Base-by-base conservation (phyloP, 2,888 invertebrate genomes). In the Mayetiola destructor region DNA sequence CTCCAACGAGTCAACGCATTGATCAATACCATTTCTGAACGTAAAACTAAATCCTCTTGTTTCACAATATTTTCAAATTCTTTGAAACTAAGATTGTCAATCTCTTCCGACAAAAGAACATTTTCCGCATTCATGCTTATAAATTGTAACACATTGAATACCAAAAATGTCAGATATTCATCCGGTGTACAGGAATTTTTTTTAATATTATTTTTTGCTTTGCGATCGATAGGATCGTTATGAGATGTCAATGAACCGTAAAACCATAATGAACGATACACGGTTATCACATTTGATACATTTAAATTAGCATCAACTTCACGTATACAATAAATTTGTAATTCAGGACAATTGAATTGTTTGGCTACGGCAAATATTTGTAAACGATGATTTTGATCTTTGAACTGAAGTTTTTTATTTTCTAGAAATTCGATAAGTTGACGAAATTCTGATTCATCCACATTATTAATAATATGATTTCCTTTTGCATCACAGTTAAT, bases 81-180 rank as follows among this genome's bases (percentile, higher is more conserved):
- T 61, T 72, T 72, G 59, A 71, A 73, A 18, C 72, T 65, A 20
- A 73, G 61, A 37, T 69, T 66, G 21, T 62, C 62, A 59, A 73
- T 69, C 62, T 67, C 68, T 2, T 64, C 62, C 62, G 67, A 67
- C 42, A 66, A 65, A 21, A 73, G 62, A 56, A 72, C 61, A 55
- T 68, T 63, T 60, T 68, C 69, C n/a, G 72, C 71, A 29, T 71
- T 69, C 71, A 73, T 72, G 32, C 73, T 73, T 58, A 73, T 72
- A 54, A 72, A 61, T 60, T 73, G 73, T 20, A 73, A 63, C 2
- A 70, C 67, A 59, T 73, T 73, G 60, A 68, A 69, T 48, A 73
- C 62, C 61, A 73, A 59, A 8, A 71, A 71, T 37, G 69, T 67
- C 57, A 71, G 66, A 58, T 67, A 69, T 59, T 73, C 72, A 58